Percentiles rank a stretch among this genome's conserved stretches.
phyloP scores from a whole-genome alignment of 2,888 invertebrate species.

The Pterobdella sp. region DNA sequence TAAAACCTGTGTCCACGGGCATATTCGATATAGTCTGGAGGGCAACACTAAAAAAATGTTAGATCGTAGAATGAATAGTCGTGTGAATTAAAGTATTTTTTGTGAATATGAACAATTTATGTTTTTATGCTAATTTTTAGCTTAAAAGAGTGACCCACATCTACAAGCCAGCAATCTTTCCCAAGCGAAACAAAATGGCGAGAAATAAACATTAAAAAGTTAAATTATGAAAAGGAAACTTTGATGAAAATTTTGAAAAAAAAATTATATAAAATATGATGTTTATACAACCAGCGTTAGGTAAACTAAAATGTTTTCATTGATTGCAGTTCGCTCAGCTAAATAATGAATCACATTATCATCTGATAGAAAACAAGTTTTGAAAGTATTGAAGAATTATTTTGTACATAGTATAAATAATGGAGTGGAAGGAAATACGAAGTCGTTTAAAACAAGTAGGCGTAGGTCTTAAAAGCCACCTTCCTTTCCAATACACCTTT shows the following conservation, averaged over 20 bases:
- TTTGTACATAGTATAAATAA: too few species aligned
- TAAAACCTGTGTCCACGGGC: conserved; percentile 12
- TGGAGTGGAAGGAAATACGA: background rate
- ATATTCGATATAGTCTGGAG: too few species aligned
- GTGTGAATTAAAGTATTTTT: background rate
- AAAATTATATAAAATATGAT: too few species aligned
- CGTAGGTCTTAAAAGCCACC: conserved; percentile 7
- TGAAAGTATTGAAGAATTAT: too few species aligned
- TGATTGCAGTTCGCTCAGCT: too few species aligned
- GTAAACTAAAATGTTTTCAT: too few species aligned
- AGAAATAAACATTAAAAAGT: background rate
- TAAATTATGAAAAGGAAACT: background rate
- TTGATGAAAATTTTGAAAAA: too few species aligned
- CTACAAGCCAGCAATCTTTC: background rate
- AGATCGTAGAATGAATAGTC: too few species aligned
- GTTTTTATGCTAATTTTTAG: background rate
- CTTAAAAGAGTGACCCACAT: background rate
- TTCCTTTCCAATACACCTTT: background rate
- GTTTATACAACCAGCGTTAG: too few species aligned
- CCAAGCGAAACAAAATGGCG: conserved; percentile 5
- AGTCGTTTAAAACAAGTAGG: background rate
- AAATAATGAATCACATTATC: too few species aligned
- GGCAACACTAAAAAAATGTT: too few species aligned
- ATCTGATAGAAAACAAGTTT: too few species aligned
- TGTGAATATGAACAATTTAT: background rate